A percentile compares a stretch with the other conserved stretches of the same genome.
Evolutionary conservation across 2,113 vertebrate genomes (phyloP).

Genomic region (Barbus barbus): DNA sequence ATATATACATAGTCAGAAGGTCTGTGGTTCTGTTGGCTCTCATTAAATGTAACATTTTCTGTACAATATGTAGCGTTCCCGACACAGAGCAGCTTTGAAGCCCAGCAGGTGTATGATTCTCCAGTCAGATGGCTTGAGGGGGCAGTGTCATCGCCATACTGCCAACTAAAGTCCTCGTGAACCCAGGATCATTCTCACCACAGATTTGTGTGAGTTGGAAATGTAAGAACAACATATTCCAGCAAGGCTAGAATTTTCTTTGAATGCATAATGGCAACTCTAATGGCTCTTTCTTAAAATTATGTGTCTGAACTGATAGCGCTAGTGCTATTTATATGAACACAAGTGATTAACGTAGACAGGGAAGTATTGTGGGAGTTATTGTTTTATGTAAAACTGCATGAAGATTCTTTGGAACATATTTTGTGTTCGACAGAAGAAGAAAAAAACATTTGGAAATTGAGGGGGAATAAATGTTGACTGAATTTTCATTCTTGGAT

Average conservation of each 20-base stretch:
- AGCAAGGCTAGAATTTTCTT: background rate
- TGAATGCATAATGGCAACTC: background rate
- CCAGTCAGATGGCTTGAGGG: slow-evolving; percentile 79
- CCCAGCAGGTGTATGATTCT: slow-evolving; percentile 73
- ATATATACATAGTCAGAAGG: slow-evolving; percentile 7
- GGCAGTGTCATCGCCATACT: slow-evolving; percentile 61
- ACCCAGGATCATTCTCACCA: slow-evolving; percentile 35
- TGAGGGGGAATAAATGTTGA: background rate
- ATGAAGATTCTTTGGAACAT: background rate
- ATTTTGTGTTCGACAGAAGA: background rate
- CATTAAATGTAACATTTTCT: background rate
- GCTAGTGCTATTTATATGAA: background rate
- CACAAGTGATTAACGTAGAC: background rate
- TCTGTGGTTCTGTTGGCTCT: background rate
- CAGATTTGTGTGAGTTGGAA: slow-evolving; percentile 15
- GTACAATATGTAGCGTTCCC: background rate
- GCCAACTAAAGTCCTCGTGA: slow-evolving; percentile 39
- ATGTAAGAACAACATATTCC: slow-evolving; percentile 28
- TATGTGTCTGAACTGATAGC: background rate
- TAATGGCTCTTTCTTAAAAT: background rate
- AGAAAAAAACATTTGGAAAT: slow-evolving; percentile 5
- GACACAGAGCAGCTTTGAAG: slow-evolving; percentile 48
- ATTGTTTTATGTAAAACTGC: background rate
- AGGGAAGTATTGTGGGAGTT: background rate
- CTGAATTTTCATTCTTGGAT: background rate